Percentiles rank a stretch among this genome's conserved stretches.
Evolutionary conservation across 2,797 vertebrate species (phyloP).

Genomic region (Acanthis flammea): DNA sequence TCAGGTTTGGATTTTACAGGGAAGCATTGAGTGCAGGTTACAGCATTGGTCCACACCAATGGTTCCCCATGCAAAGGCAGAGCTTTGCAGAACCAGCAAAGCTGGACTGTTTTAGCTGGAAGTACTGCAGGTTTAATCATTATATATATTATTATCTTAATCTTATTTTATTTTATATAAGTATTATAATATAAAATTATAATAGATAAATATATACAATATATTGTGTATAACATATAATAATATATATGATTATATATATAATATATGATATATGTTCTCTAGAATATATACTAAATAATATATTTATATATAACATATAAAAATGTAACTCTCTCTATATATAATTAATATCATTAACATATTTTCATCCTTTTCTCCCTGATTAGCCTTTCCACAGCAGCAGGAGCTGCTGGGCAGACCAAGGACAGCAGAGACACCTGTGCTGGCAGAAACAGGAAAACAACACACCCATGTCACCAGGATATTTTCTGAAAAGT

Average conservation of each 20-base stretch:
- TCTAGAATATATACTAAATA: too few species aligned
- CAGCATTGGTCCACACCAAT: not conserved
- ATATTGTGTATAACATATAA: too few species aligned
- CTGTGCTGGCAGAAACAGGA: not conserved
- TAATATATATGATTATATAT: too few species aligned
- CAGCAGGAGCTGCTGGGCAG: not conserved
- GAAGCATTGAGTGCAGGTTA: conserved; percentile 10
- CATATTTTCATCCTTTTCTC: conserved; percentile 9
- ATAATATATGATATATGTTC: too few species aligned
- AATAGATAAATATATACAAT: too few species aligned
- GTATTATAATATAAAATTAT: not conserved
- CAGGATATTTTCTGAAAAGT: too few species aligned
- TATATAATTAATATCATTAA: not conserved
- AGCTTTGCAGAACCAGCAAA: not conserved
- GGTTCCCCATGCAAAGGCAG: not conserved
- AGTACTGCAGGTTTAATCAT: not conserved
- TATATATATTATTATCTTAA: not conserved
- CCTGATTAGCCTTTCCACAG: not conserved
- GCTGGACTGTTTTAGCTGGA: not conserved
- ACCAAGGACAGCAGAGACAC: not conserved
- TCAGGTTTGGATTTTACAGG: conserved; percentile 36
- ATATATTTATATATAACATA: too few species aligned
- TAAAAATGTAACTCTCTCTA: too few species aligned
- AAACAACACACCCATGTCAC: not conserved
- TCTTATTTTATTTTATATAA: not conserved